Percentiles rank a stretch among this genome's conserved stretches.
These are phyloP conservation scores for Parotocinclus haroldoi DNA, from an alignment of 2,797 vertebrate genomes.

Conservation along the genomic window DNA sequence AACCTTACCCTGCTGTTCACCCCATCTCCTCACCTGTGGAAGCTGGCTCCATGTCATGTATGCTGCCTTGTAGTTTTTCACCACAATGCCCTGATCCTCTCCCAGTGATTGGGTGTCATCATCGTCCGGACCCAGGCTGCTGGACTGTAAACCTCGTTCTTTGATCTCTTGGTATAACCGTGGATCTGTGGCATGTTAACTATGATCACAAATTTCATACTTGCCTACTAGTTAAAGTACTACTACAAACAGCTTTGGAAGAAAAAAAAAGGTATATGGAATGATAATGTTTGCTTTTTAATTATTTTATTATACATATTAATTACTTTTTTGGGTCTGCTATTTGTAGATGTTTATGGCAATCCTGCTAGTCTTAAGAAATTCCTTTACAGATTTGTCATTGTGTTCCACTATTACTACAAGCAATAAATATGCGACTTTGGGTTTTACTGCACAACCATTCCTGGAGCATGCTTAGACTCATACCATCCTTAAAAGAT, in stretches of 20 bases:
- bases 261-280: too few relatives aligned
- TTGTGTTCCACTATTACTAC: too few relatives aligned
- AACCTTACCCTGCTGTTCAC: too few relatives aligned
- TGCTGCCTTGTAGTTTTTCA: conserved; percentile 80
- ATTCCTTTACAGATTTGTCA: too few relatives aligned
- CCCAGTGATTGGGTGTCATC: conserved; percentile 63
- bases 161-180: conserved; percentile 90
- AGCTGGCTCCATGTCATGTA: conserved; percentile 94
- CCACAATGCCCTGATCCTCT: conserved; percentile 75
- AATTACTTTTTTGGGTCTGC: too few relatives aligned
- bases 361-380: too few relatives aligned
- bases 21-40: conserved; percentile 73
- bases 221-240: too few relatives aligned
- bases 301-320: too few relatives aligned
- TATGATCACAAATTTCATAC: too few relatives aligned
- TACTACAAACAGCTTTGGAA: too few relatives aligned
- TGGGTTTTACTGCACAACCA: not conserved
- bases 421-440: too few relatives aligned
- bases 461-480: conserved; percentile 31
- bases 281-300: too few relatives aligned
- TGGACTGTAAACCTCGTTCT: conserved; percentile 85
- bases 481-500: conserved; percentile 95
- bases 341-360: not conserved
- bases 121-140: conserved; percentile 78
- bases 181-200: conserved; percentile 73